Evolutionary conservation across 2,797 vertebrate genomes (phyloP).

Genomic region (Ceyx erithaca): DNA sequence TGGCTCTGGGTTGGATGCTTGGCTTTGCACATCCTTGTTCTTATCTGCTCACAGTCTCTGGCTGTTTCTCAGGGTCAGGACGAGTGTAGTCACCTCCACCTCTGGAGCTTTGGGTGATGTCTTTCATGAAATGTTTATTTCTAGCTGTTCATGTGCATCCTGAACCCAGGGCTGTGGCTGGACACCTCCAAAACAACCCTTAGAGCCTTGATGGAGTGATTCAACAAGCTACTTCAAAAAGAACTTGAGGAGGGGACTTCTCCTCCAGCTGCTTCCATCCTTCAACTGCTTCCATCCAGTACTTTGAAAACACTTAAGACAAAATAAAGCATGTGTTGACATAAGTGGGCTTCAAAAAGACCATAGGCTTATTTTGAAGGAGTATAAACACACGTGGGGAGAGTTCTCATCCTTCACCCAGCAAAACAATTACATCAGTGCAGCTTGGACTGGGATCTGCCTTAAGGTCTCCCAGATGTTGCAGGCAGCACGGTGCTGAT

Average conservation of each 20-base stretch:
- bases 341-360: constrained; percentile 55
- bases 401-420: constrained; percentile 57
- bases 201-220: neutral
- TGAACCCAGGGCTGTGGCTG: neutral
- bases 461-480: constrained; percentile 68
- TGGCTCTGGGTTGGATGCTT: neutral
- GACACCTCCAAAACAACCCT: neutral
- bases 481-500: neutral
- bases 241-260: neutral
- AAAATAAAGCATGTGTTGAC: constrained; percentile 45
- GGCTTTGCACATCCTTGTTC: neutral
- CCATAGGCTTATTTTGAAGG: constrained; percentile 52
- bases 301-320: constrained; percentile 27
- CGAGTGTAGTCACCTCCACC: neutral
- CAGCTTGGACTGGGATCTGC: constrained; percentile 50
- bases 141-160: neutral
- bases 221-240: neutral
- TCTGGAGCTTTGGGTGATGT: neutral
- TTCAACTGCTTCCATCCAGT: constrained; percentile 31
- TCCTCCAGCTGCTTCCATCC: constrained; percentile 43
- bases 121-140: neutral
- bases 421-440: constrained; percentile 71
- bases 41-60: neutral
- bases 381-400: constrained; percentile 41
- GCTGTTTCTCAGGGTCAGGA: neutral